Evolutionary conservation across 2,888 invertebrate species (phyloP).

Genomic region (Cerastis rubricosa): DNA sequence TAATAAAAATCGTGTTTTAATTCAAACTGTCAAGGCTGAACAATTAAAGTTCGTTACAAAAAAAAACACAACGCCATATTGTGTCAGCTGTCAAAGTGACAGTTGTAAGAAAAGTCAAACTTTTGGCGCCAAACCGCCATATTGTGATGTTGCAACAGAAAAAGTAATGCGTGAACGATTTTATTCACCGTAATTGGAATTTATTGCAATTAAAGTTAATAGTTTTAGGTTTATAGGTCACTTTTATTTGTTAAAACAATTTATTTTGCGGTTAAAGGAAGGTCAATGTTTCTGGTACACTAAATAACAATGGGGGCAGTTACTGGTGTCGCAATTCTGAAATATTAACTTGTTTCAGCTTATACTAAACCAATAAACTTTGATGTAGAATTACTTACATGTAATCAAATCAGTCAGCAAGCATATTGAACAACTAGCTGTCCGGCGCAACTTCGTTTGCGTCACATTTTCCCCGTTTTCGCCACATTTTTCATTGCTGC

Average conservation of each 20-base stretch:
- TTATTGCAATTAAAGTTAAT: slow-evolving; percentile 41
- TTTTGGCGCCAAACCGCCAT: slow-evolving; percentile 41
- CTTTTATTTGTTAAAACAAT: slow-evolving; percentile 39
- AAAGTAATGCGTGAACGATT: slow-evolving; percentile 41
- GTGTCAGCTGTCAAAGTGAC: slow-evolving; percentile 23
- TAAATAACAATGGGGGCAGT: slow-evolving; percentile 27
- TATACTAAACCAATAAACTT: neutral
- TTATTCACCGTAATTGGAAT: slow-evolving; percentile 42
- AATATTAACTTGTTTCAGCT: slow-evolving; percentile 8
- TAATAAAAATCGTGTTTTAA: slow-evolving; percentile 24
- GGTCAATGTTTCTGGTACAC: slow-evolving; percentile 31
- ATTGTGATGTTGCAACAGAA: slow-evolving; percentile 27
- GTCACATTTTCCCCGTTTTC: no score
- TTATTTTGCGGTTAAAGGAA: slow-evolving; percentile 38
- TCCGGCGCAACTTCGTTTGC: no score
- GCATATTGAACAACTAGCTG: neutral
- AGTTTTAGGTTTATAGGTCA: slow-evolving; percentile 26
- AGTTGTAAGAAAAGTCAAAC: slow-evolving; percentile 25
- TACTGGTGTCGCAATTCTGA: slow-evolving; percentile 18
- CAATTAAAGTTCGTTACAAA: neutral
- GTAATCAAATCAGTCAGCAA: neutral
- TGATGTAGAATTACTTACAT: neutral
- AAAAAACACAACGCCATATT: neutral
- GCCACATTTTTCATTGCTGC: no score
- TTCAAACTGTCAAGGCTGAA: slow-evolving; percentile 28